phyloP scores from a whole-genome alignment of 2,797 vertebrate species.

The Emys orbicularis region DNA sequence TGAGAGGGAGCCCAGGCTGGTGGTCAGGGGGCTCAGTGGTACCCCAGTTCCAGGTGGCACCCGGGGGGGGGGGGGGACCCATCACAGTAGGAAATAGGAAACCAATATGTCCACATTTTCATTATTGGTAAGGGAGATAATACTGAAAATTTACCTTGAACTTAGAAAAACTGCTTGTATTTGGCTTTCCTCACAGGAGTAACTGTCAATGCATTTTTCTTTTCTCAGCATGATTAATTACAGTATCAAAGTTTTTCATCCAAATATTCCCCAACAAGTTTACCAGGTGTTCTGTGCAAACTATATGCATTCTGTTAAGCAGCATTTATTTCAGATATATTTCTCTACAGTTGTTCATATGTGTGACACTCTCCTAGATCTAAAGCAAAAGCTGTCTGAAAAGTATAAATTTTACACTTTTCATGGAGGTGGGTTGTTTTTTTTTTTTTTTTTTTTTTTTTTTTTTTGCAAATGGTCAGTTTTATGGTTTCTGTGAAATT shows the following conservation, averaged over 20 bases:
- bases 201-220: not conserved
- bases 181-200: not conserved
- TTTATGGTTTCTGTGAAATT: not conserved
- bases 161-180: not conserved
- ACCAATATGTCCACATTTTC: fast-evolving
- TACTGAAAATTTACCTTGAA: not conserved
- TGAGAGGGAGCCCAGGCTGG: too few species aligned
- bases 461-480: too few species aligned
- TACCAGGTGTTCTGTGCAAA: fast-evolving
- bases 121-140: not conserved
- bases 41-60: too few species aligned
- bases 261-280: not conserved
- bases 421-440: too few species aligned
- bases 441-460: too few species aligned
- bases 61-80: fast-evolving
- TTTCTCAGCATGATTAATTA: not conserved
- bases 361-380: too few species aligned
- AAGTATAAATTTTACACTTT: too few species aligned
- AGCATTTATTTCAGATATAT: too few species aligned
- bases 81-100: not conserved
- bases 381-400: too few species aligned
- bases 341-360: too few species aligned
- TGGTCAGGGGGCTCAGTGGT: too few species aligned
- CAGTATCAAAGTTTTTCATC: not conserved
- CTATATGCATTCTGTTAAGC: not conserved